A percentile compares a stretch with the other conserved stretches of the same genome.
Evolutionary conservation across 2,888 invertebrate species (phyloP).

Genomic region (Trissolcus brochymenae): DNA sequence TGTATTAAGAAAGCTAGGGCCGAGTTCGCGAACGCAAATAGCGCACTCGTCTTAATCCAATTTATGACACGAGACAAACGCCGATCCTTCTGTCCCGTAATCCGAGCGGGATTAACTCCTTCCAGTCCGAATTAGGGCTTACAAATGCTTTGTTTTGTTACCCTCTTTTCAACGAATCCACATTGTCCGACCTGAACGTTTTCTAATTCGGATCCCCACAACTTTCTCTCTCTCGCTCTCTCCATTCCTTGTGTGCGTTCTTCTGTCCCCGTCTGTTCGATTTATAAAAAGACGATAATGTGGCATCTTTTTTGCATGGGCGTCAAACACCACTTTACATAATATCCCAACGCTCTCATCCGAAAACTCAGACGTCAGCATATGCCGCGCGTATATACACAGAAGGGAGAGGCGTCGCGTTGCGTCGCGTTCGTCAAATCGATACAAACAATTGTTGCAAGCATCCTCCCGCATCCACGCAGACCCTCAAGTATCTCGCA

Average conservation of each 20-base stretch:
- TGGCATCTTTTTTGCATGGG: constrained; percentile 21
- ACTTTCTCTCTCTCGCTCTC: constrained; percentile 3
- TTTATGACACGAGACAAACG: constrained; percentile 68
- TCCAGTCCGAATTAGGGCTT: constrained; percentile 44
- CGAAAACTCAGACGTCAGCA: constrained; percentile 55
- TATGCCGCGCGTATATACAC: constrained; percentile 49
- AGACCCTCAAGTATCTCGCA: too few species aligned
- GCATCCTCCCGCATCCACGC: constrained; percentile 5
- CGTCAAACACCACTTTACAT: constrained; percentile 34
- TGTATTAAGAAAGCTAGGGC: constrained; percentile 12
- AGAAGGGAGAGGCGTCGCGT: constrained; percentile 30
- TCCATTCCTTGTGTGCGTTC: not conserved
- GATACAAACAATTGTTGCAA: constrained; percentile 40
- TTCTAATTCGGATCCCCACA: constrained; percentile 43
- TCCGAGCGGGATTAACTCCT: constrained; percentile 63
- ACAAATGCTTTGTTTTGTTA: constrained; percentile 46
- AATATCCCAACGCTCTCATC: constrained; percentile 36
- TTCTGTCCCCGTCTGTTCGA: constrained; percentile 7
- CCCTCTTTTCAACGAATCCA: constrained; percentile 35
- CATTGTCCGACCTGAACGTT: constrained; percentile 41
- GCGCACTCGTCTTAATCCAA: constrained; percentile 67
- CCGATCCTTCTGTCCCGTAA: constrained; percentile 63
- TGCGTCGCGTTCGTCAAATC: constrained; percentile 34
- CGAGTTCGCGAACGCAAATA: constrained; percentile 60
- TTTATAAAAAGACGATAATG: constrained; percentile 6